phyloP scores from a whole-genome alignment of 2,797 vertebrate species.

The Mionectes olivaceus region DNA sequence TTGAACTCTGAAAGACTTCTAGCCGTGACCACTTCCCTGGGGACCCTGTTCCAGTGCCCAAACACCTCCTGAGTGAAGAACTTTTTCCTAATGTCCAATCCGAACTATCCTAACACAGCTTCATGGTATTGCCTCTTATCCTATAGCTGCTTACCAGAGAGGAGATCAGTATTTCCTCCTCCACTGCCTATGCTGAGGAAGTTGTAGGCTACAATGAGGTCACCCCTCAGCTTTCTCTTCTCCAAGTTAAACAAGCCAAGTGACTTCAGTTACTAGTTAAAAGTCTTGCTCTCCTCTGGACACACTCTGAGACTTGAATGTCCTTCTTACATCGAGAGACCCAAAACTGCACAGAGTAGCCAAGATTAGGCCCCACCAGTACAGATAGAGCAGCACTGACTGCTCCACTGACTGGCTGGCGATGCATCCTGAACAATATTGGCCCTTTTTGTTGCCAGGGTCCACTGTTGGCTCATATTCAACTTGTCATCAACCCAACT shows the following conservation, averaged over 20 bases:
- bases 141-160: not conserved
- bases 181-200: not conserved
- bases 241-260: not conserved
- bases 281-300: not conserved
- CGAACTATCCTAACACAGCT: not conserved
- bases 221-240: not conserved
- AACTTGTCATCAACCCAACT: not conserved
- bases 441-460: not conserved
- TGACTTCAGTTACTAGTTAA: not conserved
- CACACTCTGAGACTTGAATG: not conserved
- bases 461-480: not conserved
- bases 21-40: too few species aligned
- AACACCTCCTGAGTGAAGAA: too few species aligned
- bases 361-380: not conserved
- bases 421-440: not conserved
- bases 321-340: not conserved
- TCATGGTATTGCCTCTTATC: not conserved
- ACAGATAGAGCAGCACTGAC: not conserved
- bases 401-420: rapidly evolving
- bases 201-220: not conserved
- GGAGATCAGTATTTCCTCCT: not conserved
- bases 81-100: not conserved
- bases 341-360: not conserved
- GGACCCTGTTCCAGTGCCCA: too few species aligned
- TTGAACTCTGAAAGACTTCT: not conserved